Conservation (phyloP, 2,113 vertebrate genomes). For the Bucco capensis region DNA sequence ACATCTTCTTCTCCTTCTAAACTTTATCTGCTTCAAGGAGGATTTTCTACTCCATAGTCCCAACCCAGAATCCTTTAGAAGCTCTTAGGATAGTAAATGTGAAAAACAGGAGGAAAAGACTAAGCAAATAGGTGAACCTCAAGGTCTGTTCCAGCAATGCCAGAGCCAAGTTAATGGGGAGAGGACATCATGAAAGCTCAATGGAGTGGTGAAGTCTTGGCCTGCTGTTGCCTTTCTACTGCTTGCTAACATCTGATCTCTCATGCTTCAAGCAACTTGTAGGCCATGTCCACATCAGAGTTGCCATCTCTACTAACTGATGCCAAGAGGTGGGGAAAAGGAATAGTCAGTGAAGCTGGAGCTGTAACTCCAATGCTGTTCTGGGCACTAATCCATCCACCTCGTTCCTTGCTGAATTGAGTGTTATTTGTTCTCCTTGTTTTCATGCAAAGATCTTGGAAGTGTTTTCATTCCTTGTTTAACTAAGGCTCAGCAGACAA, state of each 20-base stretch:
- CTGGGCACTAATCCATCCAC: neutral
- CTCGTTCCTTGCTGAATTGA: neutral
- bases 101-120: neutral
- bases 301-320: neutral
- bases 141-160: neutral
- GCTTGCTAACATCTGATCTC: neutral
- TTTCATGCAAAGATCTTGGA: neutral
- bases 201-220: neutral
- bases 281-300: neutral
- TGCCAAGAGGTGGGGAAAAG: neutral
- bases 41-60: neutral
- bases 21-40: neutral
- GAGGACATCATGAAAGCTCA: neutral
- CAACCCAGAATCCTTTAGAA: neutral
- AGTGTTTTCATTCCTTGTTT: neutral
- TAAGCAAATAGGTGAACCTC: rapidly evolving
- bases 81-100: neutral
- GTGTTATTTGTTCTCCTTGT: neutral
- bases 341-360: neutral
- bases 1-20: neutral
- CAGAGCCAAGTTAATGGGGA: neutral
- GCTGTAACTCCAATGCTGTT: neutral
- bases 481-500: neutral
- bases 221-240: neutral
- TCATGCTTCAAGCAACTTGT: neutral